Base-by-base conservation (phyloP, 1,140 invertebrate species). In the Brachionus sp. region DNA sequence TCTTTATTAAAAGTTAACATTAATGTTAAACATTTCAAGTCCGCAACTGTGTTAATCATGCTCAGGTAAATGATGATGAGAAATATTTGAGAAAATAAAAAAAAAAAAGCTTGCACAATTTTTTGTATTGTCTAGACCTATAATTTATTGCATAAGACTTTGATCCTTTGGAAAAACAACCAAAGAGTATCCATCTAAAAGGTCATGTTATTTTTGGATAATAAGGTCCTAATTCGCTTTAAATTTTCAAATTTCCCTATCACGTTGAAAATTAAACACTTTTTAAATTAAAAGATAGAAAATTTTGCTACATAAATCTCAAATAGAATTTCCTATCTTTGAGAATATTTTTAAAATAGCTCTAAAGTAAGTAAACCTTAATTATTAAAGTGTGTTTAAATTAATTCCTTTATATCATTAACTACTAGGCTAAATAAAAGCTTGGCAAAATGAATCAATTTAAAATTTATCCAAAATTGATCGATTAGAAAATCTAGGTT, bases 61-160 rank as follows among this genome's bases (percentile, higher is more conserved):
- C 50, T 57, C 50, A 57, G 50, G 50, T 57, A 57, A 57, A 57
- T 57, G 50, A 57, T 57, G 50, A 57, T 57, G 50, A 57, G 50
- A 57, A 57, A 57, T 57, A 19, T 57, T 57, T 16, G 16, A 23
- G 19, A 19, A 57, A n/a, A n/a, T n/a, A n/a, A 16, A 23, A 53
- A 39, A 9, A 42, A 57, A 57, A 57, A 57, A 16, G n/a, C 19
- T 57, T 57, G 50, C 50, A 57, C 50, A 57, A 57, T 23, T 57
- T 57, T 23, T 57, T 16, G 7, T 19, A 19, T 57, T 66, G 64
- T 66, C 64, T 66, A 66, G 64, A 66, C 64, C 29, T 37, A 37
- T 35, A 66, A 66, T 66, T 66, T 66, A 66, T 66, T 66, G 64
- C 64, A 66, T 66, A 66, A 66, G 64, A 66, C 64, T 29, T 37